phyloP scores from a whole-genome alignment of 1,140 invertebrate species.

The Bombus vancouverensis region DNA sequence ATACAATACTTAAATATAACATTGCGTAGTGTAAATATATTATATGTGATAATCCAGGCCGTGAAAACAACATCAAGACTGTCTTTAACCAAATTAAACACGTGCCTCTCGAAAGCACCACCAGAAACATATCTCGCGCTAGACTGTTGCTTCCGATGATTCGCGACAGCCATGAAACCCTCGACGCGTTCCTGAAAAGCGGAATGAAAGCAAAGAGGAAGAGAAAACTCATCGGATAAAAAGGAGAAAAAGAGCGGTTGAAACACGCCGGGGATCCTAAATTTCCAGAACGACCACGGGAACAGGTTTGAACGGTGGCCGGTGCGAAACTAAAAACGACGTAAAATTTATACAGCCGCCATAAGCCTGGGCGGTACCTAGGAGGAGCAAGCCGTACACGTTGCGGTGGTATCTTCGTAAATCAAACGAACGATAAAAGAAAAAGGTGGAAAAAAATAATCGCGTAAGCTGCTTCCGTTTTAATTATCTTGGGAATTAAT shows the following conservation, averaged over 20 bases:
- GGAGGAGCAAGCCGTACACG: too few relatives aligned
- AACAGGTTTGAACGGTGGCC: slow-evolving; percentile 4
- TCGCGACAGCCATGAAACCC: too few relatives aligned
- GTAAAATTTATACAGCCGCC: slow-evolving; percentile 43
- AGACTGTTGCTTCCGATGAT: too few relatives aligned
- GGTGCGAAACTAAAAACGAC: neutral
- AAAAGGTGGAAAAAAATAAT: neutral
- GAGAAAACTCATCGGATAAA: neutral
- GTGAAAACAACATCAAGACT: too few relatives aligned
- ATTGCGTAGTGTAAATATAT: too few relatives aligned
- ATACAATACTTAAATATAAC: too few relatives aligned
- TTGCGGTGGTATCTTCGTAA: neutral
- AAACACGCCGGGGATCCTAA: neutral
- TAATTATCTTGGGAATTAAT: slow-evolving; percentile 47
- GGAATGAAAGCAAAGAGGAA: neutral
- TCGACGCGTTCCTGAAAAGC: neutral
- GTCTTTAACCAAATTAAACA: too few relatives aligned
- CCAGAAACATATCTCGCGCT: too few relatives aligned
- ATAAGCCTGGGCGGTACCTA: neutral
- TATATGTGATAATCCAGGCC: too few relatives aligned
- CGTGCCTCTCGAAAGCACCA: too few relatives aligned
- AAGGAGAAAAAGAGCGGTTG: too few relatives aligned
- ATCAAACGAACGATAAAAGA: slow-evolving; percentile 24
- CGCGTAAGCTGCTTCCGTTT: slow-evolving; percentile 6
- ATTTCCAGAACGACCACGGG: slow-evolving; percentile 33